Conservation (phyloP, 1,140 invertebrate species). For the Bombus picipes region DNA sequence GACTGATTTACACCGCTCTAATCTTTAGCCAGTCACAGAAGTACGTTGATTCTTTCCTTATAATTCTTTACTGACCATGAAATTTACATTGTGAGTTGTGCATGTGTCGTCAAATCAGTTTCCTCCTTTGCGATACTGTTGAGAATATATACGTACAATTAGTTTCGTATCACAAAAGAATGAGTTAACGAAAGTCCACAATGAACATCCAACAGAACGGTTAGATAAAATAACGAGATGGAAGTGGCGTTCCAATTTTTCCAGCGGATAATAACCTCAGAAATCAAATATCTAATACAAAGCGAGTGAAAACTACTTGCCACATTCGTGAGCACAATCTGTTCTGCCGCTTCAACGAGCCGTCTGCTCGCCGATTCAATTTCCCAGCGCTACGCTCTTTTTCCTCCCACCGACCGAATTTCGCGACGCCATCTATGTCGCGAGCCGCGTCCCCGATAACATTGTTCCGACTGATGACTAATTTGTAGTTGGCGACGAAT, state of each 20-base stretch:
- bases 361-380: constrained; percentile 24
- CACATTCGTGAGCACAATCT: background rate
- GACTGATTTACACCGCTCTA: too few relatives aligned
- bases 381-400: background rate
- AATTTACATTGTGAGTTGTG: too few relatives aligned
- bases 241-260: background rate
- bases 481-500: constrained; percentile 43
- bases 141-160: background rate
- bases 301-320: background rate
- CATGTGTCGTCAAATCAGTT: too few relatives aligned
- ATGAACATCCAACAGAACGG: too few relatives aligned
- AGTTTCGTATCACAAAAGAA: background rate
- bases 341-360: constrained; percentile 5
- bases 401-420: background rate
- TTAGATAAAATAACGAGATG: background rate
- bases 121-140: too few relatives aligned
- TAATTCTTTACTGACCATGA: too few relatives aligned
- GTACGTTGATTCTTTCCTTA: too few relatives aligned
- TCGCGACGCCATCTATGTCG: background rate
- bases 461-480: constrained; percentile 39
- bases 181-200: background rate
- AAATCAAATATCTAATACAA: background rate
- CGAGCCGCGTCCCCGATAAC: constrained; percentile 24
- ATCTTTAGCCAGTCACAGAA: too few relatives aligned
- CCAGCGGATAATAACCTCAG: background rate